Percentiles rank a stretch among this genome's conserved stretches.
Evolutionary conservation across 2,113 vertebrate genomes (phyloP).

Genomic region (Vulpes ferrilata): DNA sequence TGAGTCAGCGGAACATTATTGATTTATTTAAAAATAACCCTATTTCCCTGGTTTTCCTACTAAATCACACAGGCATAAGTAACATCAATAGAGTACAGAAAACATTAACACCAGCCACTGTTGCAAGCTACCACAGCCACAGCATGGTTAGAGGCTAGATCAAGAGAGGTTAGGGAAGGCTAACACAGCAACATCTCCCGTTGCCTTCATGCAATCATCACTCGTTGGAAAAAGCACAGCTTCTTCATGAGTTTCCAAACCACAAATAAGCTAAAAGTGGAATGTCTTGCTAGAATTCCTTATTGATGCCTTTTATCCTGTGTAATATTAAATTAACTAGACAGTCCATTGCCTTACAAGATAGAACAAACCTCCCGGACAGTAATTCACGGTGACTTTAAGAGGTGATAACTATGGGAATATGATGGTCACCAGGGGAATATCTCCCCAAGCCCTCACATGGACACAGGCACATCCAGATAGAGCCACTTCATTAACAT

Average conservation of each 20-base stretch:
- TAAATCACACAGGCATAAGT: constrained; percentile 68
- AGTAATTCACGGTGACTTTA: constrained; percentile 30
- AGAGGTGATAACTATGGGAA: not conserved
- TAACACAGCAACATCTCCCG: constrained; percentile 18
- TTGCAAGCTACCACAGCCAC: constrained; percentile 72
- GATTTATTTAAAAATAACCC: constrained; percentile 72
- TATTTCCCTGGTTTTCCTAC: constrained; percentile 57
- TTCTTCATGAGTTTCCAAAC: constrained; percentile 35
- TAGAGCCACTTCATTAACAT: not conserved
- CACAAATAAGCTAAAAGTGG: constrained; percentile 41
- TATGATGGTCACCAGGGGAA: not conserved
- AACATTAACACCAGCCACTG: constrained; percentile 63
- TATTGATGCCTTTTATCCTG: not conserved
- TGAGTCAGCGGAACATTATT: constrained; percentile 39
- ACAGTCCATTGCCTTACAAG: constrained; percentile 33
- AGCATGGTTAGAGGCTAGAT: constrained; percentile 66
- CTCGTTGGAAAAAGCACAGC: constrained; percentile 31
- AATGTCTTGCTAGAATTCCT: constrained; percentile 25
- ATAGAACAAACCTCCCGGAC: not conserved
- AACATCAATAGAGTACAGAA: constrained; percentile 76
- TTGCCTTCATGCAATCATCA: constrained; percentile 46
- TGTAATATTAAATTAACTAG: constrained; percentile 32
- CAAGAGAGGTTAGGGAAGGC: constrained; percentile 63
- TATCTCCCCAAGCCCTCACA: not conserved
- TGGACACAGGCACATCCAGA: not conserved